phyloP scores from a whole-genome alignment of 2,797 vertebrate species.

The Argentina silus region DNA sequence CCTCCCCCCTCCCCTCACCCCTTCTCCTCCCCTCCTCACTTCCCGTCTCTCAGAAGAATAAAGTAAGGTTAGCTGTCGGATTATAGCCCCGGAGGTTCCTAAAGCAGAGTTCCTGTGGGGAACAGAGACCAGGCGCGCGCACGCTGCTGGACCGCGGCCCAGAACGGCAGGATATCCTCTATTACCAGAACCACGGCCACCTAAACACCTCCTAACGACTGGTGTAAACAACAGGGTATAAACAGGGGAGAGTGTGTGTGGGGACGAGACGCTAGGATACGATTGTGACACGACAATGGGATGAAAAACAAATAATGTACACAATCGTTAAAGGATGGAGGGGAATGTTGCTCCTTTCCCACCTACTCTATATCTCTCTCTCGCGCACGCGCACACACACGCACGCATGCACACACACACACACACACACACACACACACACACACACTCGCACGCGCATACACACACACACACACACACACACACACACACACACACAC shows the following conservation, averaged over 20 bases:
- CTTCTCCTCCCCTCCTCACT: background rate
- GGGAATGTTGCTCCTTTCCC: too few relatives aligned
- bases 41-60: slow-evolving; percentile 17
- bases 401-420: slow-evolving; percentile 1
- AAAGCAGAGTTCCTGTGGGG: slow-evolving; percentile 15
- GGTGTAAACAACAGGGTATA: slow-evolving; percentile 39
- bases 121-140: slow-evolving; percentile 18
- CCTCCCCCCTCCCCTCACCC: background rate
- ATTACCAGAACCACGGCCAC: slow-evolving; percentile 59
- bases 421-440: slow-evolving; percentile 9
- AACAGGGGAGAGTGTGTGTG: background rate
- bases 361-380: too few relatives aligned
- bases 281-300: too few relatives aligned
- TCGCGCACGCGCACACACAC: background rate
- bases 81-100: background rate
- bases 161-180: slow-evolving; percentile 69
- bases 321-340: too few relatives aligned
- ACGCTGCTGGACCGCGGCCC: slow-evolving; percentile 61
- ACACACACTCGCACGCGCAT: background rate
- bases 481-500: slow-evolving; percentile 5
- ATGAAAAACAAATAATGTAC: too few relatives aligned
- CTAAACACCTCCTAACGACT: slow-evolving; percentile 57
- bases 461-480: background rate
- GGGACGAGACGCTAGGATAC: too few relatives aligned
- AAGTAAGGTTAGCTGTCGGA: background rate